Evolutionary conservation across 2,113 vertebrate genomes (phyloP).

Genomic region (Serinus canaria): DNA sequence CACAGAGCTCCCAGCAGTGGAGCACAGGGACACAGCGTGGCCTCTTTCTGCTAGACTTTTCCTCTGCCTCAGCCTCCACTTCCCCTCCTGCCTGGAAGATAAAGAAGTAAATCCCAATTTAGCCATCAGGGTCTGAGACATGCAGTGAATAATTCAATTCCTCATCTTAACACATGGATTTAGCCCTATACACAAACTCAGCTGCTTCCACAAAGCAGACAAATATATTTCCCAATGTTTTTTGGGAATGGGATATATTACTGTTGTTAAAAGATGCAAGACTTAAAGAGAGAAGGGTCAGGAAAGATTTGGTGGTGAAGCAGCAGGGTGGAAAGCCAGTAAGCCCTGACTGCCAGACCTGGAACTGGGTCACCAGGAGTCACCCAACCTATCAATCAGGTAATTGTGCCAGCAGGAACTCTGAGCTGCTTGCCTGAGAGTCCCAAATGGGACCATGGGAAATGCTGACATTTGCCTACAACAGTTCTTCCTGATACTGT

Average conservation of each 20-base stretch:
- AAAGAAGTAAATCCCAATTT: constrained; percentile 59
- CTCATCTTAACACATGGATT: constrained; percentile 27
- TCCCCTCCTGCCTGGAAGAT: constrained; percentile 20
- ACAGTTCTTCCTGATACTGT: not conserved
- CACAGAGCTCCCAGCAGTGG: not conserved
- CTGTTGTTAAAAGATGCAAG: not conserved
- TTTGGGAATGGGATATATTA: not conserved
- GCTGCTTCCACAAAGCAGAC: not conserved
- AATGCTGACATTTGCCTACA: not conserved
- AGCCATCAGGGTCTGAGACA: constrained; percentile 62
- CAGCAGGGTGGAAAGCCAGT: not conserved
- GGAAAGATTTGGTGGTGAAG: not conserved
- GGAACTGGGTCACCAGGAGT: not conserved
- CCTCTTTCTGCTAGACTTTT: constrained; percentile 44
- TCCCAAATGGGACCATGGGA: accelerated
- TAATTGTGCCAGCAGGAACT: not conserved
- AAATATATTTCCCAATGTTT: not conserved
- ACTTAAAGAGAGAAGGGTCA: not conserved
- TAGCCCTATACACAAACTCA: constrained; percentile 50
- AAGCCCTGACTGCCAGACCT: not conserved
- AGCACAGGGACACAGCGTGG: not conserved
- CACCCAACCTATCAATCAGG: not conserved
- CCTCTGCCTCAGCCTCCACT: not conserved
- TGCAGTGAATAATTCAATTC: constrained; percentile 61
- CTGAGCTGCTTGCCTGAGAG: not conserved